A percentile compares a stretch with the other conserved stretches of the same genome.
Conservation (phyloP, 2,797 vertebrate species). For the Arctocebus calabarensis region DNA sequence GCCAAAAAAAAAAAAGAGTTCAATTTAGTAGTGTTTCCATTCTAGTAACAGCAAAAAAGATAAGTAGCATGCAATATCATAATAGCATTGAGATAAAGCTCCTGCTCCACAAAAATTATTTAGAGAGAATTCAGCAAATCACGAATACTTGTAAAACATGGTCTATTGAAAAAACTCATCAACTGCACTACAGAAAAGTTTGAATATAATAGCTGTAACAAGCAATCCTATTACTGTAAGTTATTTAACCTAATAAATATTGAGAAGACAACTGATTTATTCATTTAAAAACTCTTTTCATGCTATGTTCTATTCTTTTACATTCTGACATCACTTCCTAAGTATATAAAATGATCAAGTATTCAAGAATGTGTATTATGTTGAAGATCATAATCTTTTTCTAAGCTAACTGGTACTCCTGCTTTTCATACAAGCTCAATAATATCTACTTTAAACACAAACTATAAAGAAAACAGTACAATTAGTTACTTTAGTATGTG, state of each 20-base stretch:
- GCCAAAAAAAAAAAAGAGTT: no score
- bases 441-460: background rate
- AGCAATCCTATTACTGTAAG: constrained; percentile 21
- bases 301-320: constrained; percentile 8
- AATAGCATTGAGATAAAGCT: background rate
- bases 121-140: background rate
- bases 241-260: constrained; percentile 19
- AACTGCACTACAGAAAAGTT: background rate
- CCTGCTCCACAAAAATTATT: constrained; percentile 39
- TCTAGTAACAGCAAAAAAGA: constrained; percentile 48
- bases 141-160: background rate
- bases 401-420: background rate
- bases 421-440: background rate
- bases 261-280: background rate
- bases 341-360: constrained; percentile 27
- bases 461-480: background rate
- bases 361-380: constrained; percentile 26
- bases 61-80: background rate
- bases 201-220: background rate
- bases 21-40: constrained; percentile 10
- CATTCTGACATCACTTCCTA: background rate
- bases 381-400: constrained; percentile 3
- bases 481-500: background rate
- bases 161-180: background rate
- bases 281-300: background rate